Evolutionary conservation across 2,888 invertebrate species (phyloP).

Genomic region (Diaprepes abbreviatus): DNA sequence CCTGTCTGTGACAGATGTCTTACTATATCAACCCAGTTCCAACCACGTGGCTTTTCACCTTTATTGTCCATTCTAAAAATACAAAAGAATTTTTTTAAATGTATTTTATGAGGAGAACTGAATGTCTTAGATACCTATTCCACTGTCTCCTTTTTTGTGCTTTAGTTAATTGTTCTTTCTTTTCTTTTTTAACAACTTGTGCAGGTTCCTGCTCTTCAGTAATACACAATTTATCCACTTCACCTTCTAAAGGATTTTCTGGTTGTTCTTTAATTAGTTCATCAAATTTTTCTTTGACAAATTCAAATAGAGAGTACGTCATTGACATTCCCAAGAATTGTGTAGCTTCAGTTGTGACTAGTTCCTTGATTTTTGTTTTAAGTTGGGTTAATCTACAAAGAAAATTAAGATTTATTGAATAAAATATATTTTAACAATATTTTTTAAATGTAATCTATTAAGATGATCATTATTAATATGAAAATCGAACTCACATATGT

Average conservation of each 20-base stretch:
- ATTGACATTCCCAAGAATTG: slow-evolving; percentile 91
- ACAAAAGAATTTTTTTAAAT: not conserved
- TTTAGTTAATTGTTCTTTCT: slow-evolving; percentile 90
- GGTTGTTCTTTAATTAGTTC: slow-evolving; percentile 82
- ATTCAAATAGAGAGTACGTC: slow-evolving; percentile 95
- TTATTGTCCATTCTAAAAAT: slow-evolving; percentile 74
- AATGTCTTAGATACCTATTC: slow-evolving; percentile 71
- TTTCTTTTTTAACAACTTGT: slow-evolving; percentile 73
- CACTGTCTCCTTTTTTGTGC: slow-evolving; percentile 91
- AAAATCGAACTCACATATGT: slow-evolving; percentile 79
- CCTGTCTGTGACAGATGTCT: slow-evolving; percentile 92
- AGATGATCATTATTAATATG: too few species aligned
- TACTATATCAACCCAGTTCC: slow-evolving; percentile 97
- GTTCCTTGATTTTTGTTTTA: slow-evolving; percentile 77
- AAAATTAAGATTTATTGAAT: too few species aligned
- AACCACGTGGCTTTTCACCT: slow-evolving; percentile 90
- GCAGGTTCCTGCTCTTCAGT: slow-evolving; percentile 59
- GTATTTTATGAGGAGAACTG: not conserved
- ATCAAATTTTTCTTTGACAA: slow-evolving; percentile 84
- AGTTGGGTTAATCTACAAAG: slow-evolving; percentile 74
- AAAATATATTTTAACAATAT: too few species aligned
- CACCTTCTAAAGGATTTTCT: slow-evolving; percentile 66
- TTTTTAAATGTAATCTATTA: too few species aligned
- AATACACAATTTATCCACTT: slow-evolving; percentile 72
- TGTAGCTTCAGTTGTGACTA: slow-evolving; percentile 79